Evolutionary conservation across 2,888 invertebrate species (phyloP).

Genomic region (Lithophane leautieri): DNA sequence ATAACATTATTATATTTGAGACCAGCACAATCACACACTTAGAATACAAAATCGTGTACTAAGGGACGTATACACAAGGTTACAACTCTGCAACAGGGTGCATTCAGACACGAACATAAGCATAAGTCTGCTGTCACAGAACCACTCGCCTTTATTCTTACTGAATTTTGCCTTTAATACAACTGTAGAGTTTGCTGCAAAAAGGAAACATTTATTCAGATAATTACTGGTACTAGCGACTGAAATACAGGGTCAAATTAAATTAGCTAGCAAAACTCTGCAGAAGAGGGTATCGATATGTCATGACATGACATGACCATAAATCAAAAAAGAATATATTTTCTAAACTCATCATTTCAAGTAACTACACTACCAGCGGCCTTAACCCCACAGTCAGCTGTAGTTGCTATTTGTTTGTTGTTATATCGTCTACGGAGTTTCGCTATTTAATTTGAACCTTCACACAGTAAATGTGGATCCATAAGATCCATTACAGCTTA

Average conservation of each 20-base stretch:
- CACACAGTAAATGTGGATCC: background rate
- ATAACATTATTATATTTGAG: conserved; percentile 20
- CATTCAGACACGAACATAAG: conserved; percentile 63
- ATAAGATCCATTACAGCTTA: background rate
- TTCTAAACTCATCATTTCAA: background rate
- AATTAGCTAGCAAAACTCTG: conserved; percentile 1
- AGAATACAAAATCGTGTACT: conserved; percentile 9
- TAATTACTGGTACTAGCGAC: background rate
- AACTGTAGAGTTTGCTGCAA: conserved; percentile 83
- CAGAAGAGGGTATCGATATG: too few relatives aligned
- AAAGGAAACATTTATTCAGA: conserved; percentile 73
- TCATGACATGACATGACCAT: too few relatives aligned
- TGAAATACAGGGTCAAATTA: background rate
- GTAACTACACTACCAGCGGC: background rate
- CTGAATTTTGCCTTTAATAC: conserved; percentile 81
- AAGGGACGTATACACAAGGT: conserved; percentile 39
- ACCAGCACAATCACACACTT: conserved; percentile 10
- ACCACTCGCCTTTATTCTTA: conserved; percentile 85
- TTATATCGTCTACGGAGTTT: background rate
- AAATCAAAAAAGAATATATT: background rate
- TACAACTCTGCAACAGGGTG: conserved; percentile 44
- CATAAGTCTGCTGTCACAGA: conserved; percentile 45
- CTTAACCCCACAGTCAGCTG: background rate
- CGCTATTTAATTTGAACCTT: background rate
- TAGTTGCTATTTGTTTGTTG: background rate